phyloP scores from a whole-genome alignment of 2,888 invertebrate species.

The Tipula lateralis region DNA sequence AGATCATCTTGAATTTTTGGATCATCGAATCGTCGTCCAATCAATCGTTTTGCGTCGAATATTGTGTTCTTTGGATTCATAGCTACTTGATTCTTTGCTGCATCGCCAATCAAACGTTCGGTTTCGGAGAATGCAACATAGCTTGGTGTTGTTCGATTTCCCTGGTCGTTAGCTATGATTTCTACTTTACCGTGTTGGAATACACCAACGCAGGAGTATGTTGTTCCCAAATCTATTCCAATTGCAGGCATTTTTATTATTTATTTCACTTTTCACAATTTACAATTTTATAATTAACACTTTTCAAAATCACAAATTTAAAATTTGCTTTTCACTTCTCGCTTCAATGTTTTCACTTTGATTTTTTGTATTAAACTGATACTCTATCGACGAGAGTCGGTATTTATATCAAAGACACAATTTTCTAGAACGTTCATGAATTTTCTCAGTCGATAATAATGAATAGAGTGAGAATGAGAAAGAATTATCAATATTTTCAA shows the following conservation, averaged over 20 bases:
- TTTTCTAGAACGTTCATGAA: not conserved
- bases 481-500: no score
- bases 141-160: conserved; percentile 79
- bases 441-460: not conserved
- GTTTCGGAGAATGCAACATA: conserved; percentile 81
- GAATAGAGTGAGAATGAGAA: not conserved
- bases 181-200: conserved; percentile 89
- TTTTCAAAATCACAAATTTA: not conserved
- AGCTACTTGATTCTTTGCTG: conserved; percentile 80
- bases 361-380: not conserved
- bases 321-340: not conserved
- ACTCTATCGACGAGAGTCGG: not conserved
- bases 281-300: not conserved
- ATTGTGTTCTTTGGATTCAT: conserved; percentile 90
- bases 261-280: not conserved
- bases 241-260: conserved; percentile 42
- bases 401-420: not conserved
- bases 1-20: conserved; percentile 89
- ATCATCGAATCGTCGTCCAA: conserved; percentile 89
- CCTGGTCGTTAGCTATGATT: conserved; percentile 87
- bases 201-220: conserved; percentile 90
- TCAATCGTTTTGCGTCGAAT: conserved; percentile 93
- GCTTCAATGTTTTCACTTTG: not conserved
- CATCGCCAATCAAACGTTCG: conserved; percentile 80
- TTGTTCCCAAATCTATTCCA: conserved; percentile 95